Evolutionary conservation across 2,888 invertebrate genomes (phyloP).

Genomic region (Abscondita cerata): DNA sequence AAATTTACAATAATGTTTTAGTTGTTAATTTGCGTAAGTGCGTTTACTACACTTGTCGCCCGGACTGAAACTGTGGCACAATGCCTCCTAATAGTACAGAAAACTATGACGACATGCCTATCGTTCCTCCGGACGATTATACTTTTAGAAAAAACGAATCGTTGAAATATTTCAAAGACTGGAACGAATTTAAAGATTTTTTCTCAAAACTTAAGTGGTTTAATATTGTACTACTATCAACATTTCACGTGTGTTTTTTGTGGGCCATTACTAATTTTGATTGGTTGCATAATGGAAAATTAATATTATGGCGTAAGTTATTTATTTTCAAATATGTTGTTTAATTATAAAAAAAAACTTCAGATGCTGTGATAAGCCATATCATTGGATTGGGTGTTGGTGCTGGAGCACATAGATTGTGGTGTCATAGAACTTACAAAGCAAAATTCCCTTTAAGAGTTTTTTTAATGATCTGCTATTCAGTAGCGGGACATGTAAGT

Average conservation of each 20-base stretch:
- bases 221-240: slow-evolving; percentile 4
- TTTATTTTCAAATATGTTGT: background rate
- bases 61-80: too few relatives aligned
- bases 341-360: background rate
- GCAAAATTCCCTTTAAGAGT: slow-evolving; percentile 15
- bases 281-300: background rate
- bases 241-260: background rate
- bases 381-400: background rate
- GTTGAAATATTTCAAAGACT: background rate
- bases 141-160: background rate
- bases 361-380: background rate
- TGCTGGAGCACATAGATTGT: slow-evolving; percentile 18
- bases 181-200: slow-evolving; percentile 5
- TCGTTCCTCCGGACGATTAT: background rate
- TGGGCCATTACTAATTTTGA: background rate
- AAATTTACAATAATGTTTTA: too few relatives aligned
- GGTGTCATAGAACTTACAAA: slow-evolving; percentile 16
- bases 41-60: too few relatives aligned
- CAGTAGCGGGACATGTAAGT: slow-evolving; percentile 10
- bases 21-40: too few relatives aligned
- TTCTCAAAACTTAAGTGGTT: slow-evolving; percentile 15
- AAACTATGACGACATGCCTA: background rate
- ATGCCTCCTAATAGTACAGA: slow-evolving; percentile 3
- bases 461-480: slow-evolving; percentile 12
- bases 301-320: slow-evolving; percentile 9